Conservation (phyloP, 2,797 vertebrate genomes). For the Sylvia borin region DNA sequence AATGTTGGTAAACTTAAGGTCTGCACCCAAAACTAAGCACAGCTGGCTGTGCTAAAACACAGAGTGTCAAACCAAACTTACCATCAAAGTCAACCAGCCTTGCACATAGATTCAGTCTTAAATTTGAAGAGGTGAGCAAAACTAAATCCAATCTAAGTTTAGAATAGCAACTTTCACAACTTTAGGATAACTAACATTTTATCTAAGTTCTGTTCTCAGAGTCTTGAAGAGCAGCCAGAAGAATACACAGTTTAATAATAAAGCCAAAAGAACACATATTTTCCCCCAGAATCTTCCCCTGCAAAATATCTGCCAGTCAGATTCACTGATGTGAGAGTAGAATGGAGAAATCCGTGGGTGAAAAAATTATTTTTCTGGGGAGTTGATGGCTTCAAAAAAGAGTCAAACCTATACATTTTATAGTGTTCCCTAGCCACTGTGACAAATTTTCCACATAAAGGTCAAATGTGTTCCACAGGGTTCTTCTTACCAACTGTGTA, state of each 20-base stretch:
- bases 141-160: not conserved
- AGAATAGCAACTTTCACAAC: not conserved
- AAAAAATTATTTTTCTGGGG: not conserved
- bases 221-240: not conserved
- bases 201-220: not conserved
- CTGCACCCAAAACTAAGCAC: not conserved
- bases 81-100: not conserved
- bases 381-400: not conserved
- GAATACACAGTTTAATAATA: not conserved
- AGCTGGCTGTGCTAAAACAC: not conserved
- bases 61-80: not conserved
- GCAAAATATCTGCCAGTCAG: not conserved
- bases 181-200: not conserved
- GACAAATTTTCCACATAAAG: not conserved
- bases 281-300: not conserved
- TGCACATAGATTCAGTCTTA: not conserved
- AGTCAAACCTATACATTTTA: not conserved
- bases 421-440: not conserved
- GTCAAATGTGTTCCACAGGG: not conserved
- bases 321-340: not conserved
- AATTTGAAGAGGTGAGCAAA: not conserved
- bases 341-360: not conserved
- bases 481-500: not conserved
- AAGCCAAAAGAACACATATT: not conserved
- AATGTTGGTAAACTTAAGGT: not conserved